These are phyloP conservation scores for Scopus umbretta DNA, from an alignment of 2,113 vertebrate species.

Conservation along the genomic window DNA sequence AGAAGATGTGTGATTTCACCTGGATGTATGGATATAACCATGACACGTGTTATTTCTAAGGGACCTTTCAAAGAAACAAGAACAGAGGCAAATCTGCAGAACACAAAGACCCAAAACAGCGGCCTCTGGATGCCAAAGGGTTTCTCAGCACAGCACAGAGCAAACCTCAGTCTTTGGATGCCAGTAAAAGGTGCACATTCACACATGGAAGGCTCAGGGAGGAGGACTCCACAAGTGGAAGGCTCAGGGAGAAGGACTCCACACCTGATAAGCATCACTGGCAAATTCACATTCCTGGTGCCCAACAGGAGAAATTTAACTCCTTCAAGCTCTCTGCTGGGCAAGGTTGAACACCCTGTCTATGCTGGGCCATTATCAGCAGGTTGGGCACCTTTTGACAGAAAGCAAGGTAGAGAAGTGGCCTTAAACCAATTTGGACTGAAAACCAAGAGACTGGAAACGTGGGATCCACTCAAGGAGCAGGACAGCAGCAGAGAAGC, in stretches of 20 bases:
- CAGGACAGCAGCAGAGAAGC: neutral
- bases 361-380: neutral
- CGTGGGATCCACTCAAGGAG: neutral
- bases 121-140: neutral
- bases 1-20: neutral
- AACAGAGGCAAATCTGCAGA: neutral
- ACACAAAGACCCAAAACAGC: neutral
- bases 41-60: rapidly evolving
- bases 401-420: neutral
- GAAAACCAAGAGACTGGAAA: neutral
- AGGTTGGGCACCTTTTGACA: neutral
- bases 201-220: neutral
- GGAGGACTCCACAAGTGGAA: neutral
- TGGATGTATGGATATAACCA: neutral
- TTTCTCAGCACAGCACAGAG: neutral
- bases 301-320: neutral
- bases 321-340: neutral
- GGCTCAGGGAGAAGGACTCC: neutral
- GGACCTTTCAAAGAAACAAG: neutral
- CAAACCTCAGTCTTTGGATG: neutral
- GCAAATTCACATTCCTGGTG: neutral
- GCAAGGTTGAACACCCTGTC: neutral
- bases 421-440: neutral
- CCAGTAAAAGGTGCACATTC: neutral
- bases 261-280: neutral